These are phyloP conservation scores for Falco cherrug DNA, from an alignment of 2,797 vertebrate species.

Conservation along the genomic window DNA sequence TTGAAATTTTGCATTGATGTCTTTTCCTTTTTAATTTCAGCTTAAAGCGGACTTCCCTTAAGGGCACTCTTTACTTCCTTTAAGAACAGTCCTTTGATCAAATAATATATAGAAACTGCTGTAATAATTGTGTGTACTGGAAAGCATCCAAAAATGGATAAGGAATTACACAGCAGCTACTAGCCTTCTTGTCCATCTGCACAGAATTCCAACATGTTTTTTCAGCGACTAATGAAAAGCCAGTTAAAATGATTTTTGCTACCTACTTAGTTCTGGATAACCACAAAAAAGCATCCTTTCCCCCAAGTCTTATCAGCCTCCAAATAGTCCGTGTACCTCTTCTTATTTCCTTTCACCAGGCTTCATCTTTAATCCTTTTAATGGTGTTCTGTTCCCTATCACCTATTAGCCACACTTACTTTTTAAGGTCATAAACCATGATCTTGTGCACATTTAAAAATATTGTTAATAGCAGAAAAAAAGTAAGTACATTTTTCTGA, in stretches of 20 bases:
- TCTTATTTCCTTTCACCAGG: neutral
- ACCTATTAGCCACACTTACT: neutral
- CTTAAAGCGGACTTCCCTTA: neutral
- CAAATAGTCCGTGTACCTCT: neutral
- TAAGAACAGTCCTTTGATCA: neutral
- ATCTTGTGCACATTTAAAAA: neutral
- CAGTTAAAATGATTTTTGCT: neutral
- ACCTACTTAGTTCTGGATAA: neutral
- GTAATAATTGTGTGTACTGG: neutral
- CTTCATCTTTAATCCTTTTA: neutral
- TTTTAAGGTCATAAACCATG: neutral
- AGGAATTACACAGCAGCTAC: neutral
- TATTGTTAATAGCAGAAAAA: neutral
- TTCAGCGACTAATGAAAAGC: neutral
- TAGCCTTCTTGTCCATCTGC: neutral
- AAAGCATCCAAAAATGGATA: neutral
- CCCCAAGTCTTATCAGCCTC: neutral
- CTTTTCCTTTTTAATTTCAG: neutral
- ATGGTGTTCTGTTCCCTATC: neutral
- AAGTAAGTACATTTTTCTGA: neutral
- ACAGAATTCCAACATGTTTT: neutral
- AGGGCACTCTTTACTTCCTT: neutral
- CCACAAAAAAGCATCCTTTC: neutral
- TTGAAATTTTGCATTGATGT: neutral
- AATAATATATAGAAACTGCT: neutral